Conservation (phyloP, 1,140 invertebrate species). For the Trichonephila inaurata region DNA sequence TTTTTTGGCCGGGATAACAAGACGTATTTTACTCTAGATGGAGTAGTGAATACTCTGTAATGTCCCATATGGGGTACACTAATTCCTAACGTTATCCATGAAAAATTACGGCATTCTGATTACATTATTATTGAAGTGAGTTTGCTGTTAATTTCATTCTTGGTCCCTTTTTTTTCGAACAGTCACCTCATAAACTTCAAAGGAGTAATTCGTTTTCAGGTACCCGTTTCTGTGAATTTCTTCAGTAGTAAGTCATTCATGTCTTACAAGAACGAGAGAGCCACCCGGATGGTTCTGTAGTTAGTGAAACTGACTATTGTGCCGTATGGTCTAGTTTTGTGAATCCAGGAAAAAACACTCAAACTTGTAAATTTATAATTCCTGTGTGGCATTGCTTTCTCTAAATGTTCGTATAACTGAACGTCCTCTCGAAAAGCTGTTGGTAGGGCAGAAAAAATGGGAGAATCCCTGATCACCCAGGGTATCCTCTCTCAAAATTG, state of each 20-base stretch:
- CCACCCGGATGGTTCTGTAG: no score
- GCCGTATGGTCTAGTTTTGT: no score
- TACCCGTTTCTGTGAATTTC: neutral
- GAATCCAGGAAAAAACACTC: no score
- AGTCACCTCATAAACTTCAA: neutral
- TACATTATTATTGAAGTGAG: neutral
- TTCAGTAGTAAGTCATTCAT: neutral
- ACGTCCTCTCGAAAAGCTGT: no score
- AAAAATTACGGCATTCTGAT: neutral
- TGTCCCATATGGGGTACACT: neutral
- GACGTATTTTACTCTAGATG: neutral
- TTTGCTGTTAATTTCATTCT: neutral
- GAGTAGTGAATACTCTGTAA: neutral
- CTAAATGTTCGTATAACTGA: no score
- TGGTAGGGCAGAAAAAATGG: no score
- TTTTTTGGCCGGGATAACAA: neutral
- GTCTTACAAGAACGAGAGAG: neutral
- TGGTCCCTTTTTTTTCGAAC: neutral
- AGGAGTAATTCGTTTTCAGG: neutral
- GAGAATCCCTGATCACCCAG: no score
- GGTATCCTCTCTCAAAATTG: no score
- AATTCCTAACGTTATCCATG: neutral
- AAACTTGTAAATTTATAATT: no score
- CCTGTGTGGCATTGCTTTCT: no score
- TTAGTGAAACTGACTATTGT: no score